Evolutionary conservation across 2,113 vertebrate species (phyloP).

Genomic region (Chaenogobius annularis): DNA sequence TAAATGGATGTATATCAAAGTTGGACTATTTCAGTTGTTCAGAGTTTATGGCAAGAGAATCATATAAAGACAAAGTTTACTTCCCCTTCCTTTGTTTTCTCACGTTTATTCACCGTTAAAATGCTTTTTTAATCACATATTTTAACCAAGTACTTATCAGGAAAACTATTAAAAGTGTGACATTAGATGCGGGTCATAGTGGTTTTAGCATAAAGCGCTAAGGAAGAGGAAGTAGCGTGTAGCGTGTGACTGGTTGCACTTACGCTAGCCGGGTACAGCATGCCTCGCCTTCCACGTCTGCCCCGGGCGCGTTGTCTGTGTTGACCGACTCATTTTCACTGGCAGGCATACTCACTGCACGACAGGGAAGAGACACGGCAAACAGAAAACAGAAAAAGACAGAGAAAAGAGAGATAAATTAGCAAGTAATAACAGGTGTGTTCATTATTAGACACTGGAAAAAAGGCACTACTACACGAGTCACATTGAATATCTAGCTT

Average conservation of each 20-base stretch:
- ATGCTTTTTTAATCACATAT: no score
- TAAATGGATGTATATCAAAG: no score
- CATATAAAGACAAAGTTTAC: no score
- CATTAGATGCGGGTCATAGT: slow-evolving; percentile 13
- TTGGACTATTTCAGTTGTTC: no score
- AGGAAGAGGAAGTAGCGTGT: slow-evolving; percentile 13
- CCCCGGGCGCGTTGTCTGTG: slow-evolving; percentile 93
- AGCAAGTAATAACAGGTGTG: not conserved
- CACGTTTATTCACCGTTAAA: no score
- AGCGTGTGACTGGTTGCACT: slow-evolving; percentile 70
- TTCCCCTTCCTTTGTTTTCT: no score
- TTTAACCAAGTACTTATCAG: no score
- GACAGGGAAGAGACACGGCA: slow-evolving; percentile 30
- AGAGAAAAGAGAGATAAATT: slow-evolving; percentile 27
- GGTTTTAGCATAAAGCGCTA: slow-evolving; percentile 19
- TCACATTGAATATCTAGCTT: not conserved
- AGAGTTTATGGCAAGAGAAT: no score
- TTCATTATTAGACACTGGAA: not conserved
- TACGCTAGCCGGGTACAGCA: slow-evolving; percentile 94
- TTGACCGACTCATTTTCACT: slow-evolving; percentile 98
- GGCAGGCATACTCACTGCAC: slow-evolving; percentile 97
- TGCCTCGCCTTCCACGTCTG: slow-evolving; percentile 93
- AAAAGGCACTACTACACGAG: not conserved
- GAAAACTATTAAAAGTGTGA: no score
- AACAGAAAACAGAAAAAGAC: not conserved